A percentile compares a stretch with the other conserved stretches of the same genome.
Conservation (phyloP, 2,888 invertebrate genomes). For the Eulithis testata region DNA sequence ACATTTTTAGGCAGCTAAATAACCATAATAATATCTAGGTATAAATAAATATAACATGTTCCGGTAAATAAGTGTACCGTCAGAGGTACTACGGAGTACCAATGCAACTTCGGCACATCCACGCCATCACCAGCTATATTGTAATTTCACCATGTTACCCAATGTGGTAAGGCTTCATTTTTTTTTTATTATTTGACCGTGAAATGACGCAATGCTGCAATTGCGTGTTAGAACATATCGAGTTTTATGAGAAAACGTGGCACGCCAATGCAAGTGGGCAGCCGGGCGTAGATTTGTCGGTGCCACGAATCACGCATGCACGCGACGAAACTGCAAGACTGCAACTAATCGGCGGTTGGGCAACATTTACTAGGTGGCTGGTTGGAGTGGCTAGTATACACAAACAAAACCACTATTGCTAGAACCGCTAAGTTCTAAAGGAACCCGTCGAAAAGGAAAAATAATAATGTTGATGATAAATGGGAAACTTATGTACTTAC, state of each 20-base stretch:
- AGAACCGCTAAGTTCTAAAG: conserved; percentile 44
- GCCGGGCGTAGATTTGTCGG: conserved; percentile 41
- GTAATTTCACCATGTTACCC: conserved; percentile 9
- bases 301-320: conserved; percentile 46
- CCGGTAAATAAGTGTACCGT: neutral
- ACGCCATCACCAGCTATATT: neutral
- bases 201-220: conserved; percentile 46
- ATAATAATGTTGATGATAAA: neutral
- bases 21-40: too few relatives aligned
- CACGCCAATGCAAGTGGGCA: conserved; percentile 45
- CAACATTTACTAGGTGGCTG: conserved; percentile 43
- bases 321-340: conserved; percentile 45
- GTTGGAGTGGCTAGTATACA: conserved; percentile 31
- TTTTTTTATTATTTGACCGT: conserved; percentile 44
- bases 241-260: conserved; percentile 48
- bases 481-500: neutral
- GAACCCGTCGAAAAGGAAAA: conserved; percentile 24
- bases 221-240: conserved; percentile 55
- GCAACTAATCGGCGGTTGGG: conserved; percentile 49
- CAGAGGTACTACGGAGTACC: too few relatives aligned
- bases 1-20: too few relatives aligned
- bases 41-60: too few relatives aligned
- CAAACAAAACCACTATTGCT: conserved; percentile 47
- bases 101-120: conserved; percentile 4
- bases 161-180: conserved; percentile 30